Evolutionary conservation across 2,797 vertebrate species (phyloP).

Genomic region (Geotrypetes seraphini): DNA sequence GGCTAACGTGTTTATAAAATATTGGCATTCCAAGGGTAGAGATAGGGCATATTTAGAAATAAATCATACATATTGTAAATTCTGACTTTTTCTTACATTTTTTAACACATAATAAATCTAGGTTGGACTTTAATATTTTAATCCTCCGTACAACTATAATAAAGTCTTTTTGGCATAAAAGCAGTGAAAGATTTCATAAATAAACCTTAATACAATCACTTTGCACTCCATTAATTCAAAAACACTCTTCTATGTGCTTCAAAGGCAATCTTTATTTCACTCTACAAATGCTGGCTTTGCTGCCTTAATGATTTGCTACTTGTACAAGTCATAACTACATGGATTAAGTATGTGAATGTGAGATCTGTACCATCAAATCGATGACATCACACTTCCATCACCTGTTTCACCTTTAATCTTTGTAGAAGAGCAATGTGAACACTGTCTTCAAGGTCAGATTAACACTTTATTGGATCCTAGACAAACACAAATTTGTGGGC

Average conservation of each 20-base stretch:
- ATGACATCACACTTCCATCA: not conserved
- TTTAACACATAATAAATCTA: constrained; percentile 56
- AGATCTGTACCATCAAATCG: not conserved
- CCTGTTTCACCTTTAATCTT: constrained; percentile 5
- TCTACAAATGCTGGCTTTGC: constrained; percentile 34
- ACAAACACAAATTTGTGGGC: too few species aligned
- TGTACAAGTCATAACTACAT: constrained; percentile 58
- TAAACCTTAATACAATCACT: constrained; percentile 52
- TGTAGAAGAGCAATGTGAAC: too few species aligned
- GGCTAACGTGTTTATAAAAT: constrained; percentile 34
- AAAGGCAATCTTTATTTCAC: constrained; percentile 37
- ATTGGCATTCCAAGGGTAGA: constrained; percentile 45
- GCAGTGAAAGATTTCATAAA: constrained; percentile 53
- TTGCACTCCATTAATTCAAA: constrained; percentile 58
- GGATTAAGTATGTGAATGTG: constrained; percentile 24
- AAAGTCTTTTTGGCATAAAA: constrained; percentile 39
- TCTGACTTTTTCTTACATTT: constrained; percentile 32
- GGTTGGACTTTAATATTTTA: constrained; percentile 38
- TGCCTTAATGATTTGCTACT: constrained; percentile 56
- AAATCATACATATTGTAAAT: constrained; percentile 44
- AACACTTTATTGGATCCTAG: too few species aligned
- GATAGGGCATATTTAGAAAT: constrained; percentile 34
- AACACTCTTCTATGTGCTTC: constrained; percentile 51
- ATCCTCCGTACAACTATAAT: constrained; percentile 40
- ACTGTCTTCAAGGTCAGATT: too few species aligned